Evolutionary conservation across 1,140 invertebrate species (phyloP).

Genomic region (Brachystomella parvula): DNA sequence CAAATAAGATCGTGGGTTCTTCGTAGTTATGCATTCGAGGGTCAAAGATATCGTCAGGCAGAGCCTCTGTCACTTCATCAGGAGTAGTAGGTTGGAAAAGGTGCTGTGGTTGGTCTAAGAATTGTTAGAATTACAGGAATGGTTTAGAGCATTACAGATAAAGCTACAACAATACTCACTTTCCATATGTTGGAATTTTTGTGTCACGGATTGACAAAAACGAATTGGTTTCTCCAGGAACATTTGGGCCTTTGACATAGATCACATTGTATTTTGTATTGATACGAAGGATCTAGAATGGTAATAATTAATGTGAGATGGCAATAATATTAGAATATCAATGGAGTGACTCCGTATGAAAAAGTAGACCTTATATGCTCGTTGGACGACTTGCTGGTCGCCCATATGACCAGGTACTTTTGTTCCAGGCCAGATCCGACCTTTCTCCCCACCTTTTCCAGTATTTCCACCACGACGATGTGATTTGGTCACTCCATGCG

Average conservation of each 20-base stretch:
- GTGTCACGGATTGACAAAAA: slow-evolving; percentile 77
- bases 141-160: slow-evolving; percentile 8
- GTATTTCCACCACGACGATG: slow-evolving; percentile 87
- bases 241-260: slow-evolving; percentile 68
- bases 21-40: slow-evolving; percentile 62
- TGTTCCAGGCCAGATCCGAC: slow-evolving; percentile 83
- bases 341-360: slow-evolving; percentile 7
- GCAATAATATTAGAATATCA: slow-evolving; percentile 23
- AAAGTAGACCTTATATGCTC: slow-evolving; percentile 58
- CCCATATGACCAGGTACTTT: slow-evolving; percentile 98
- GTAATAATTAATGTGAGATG: slow-evolving; percentile 2
- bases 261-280: slow-evolving; percentile 91
- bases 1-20: slow-evolving; percentile 58
- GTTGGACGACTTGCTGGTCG: slow-evolving; percentile 55
- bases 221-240: slow-evolving; percentile 73
- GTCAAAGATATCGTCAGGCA: slow-evolving; percentile 62
- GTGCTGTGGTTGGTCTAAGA: slow-evolving; percentile 39
- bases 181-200: slow-evolving; percentile 50
- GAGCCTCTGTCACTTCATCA: slow-evolving; percentile 48
- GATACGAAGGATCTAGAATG: slow-evolving; percentile 73
- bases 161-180: slow-evolving; percentile 35
- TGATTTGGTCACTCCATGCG: slow-evolving; percentile 89
- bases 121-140: background rate
- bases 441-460: slow-evolving; percentile 72
- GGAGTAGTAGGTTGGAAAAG: slow-evolving; percentile 73